Conservation (phyloP, 2,888 invertebrate species). For the Diploptera punctata region DNA sequence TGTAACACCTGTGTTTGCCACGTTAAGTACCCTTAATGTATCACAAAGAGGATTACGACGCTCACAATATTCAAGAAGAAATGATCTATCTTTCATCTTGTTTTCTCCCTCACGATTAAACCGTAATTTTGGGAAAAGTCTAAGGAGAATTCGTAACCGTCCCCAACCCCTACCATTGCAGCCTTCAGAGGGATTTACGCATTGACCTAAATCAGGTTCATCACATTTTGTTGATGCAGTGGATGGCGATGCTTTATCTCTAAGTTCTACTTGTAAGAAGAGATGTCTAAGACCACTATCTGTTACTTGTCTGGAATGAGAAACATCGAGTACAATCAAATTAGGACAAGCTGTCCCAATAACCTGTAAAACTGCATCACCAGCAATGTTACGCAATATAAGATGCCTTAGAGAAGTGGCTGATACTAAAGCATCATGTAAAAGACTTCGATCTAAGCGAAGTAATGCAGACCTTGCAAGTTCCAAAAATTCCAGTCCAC, state of each 20-base stretch:
- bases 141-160: constrained; percentile 38
- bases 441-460: constrained; percentile 53
- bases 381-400: constrained; percentile 56
- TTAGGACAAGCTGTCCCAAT: constrained; percentile 55
- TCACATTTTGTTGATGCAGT: constrained; percentile 24
- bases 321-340: constrained; percentile 53
- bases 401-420: constrained; percentile 53
- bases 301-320: constrained; percentile 56
- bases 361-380: constrained; percentile 53
- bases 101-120: constrained; percentile 48
- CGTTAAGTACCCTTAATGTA: constrained; percentile 53
- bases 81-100: constrained; percentile 42
- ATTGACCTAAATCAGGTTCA: background rate
- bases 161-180: constrained; percentile 38
- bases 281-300: constrained; percentile 54
- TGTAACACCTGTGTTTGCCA: constrained; percentile 55
- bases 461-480: constrained; percentile 54
- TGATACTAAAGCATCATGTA: constrained; percentile 52
- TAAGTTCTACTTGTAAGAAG: constrained; percentile 53
- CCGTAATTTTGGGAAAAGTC: constrained; percentile 38
- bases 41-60: constrained; percentile 54
- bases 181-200: constrained; percentile 15
- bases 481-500: constrained; percentile 53
- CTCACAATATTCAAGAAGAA: constrained; percentile 54
- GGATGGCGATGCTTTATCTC: constrained; percentile 48